phyloP scores from a whole-genome alignment of 2,888 invertebrate species.

The Eupithecia insigniata region DNA sequence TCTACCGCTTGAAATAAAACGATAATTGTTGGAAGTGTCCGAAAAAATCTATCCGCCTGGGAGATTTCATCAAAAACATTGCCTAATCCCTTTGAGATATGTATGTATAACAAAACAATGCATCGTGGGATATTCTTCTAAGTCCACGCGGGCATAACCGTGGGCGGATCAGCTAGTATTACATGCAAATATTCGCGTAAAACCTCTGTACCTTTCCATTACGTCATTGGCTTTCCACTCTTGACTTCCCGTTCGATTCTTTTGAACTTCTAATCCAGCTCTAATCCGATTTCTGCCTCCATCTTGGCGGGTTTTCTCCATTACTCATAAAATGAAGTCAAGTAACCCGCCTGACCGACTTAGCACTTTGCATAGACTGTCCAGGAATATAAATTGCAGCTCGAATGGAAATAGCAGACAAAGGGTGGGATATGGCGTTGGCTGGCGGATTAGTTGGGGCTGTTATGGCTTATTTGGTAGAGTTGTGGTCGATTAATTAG shows the following conservation, averaged over 20 bases:
- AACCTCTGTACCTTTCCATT: not conserved
- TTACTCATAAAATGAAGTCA: conserved; percentile 15
- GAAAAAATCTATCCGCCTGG: too few relatives aligned
- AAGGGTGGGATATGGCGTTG: conserved; percentile 9
- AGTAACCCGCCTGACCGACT: conserved; percentile 10
- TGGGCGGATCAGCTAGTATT: too few relatives aligned
- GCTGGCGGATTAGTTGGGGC: not conserved
- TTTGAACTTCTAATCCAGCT: not conserved
- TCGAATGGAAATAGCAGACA: conserved; percentile 19
- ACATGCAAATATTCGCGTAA: too few relatives aligned
- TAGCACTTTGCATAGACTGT: conserved; percentile 27
- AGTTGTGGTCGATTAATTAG: not conserved
- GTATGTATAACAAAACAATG: too few relatives aligned
- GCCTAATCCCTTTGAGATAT: too few relatives aligned
- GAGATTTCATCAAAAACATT: too few relatives aligned
- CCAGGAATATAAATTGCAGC: conserved; percentile 31
- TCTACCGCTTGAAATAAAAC: too few relatives aligned
- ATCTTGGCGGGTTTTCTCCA: not conserved
- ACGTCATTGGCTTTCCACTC: not conserved
- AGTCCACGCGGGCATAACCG: too few relatives aligned
- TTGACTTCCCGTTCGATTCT: not conserved
- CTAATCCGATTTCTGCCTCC: not conserved
- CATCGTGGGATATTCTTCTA: too few relatives aligned
- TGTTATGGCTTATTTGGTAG: conserved; percentile 6
- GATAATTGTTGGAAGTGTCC: too few relatives aligned